Base-by-base conservation (phyloP, 1,140 invertebrate genomes). In the Eupristina koningsbergeri region DNA sequence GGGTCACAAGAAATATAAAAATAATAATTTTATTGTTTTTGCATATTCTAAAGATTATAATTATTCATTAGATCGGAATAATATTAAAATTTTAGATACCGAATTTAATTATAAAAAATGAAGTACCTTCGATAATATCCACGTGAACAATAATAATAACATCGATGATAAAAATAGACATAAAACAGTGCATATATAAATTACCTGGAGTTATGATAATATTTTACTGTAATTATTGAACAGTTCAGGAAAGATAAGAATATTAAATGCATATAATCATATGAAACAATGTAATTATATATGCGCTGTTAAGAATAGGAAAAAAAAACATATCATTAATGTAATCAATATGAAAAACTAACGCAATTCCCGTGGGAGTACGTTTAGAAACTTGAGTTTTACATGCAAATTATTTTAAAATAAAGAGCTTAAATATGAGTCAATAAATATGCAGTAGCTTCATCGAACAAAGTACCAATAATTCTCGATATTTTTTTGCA, bases 381-480 rank as follows among this genome's bases (percentile, higher is more conserved):
- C 50, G 41, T 63, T n/a, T 39, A 69, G 29, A n/a, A 36, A 58
- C 26, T 26, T 31, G 17, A 58, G 74, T 67, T 76, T 39, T 61
- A 83, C 63, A 78, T 83, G 79, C 50, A 83, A 71, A 78, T 83
- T 83, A 83, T 83, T 83, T 83, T 83, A 83, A 78, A 83, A 47
- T 73, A 75, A 83, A 83, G 75, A 73, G 64, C 71, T 83, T 63
- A 78, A 67, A 83, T 61, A 64, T 83, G 64, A 75, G 75, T 83
- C 74, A 75, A 78, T 71, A 75, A 26, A 53, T 41, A 47, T 7
- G 61, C 47, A 50, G 41, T 41, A 50, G 81, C 41, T 1, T 29
- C 15, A 45, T 36, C 36, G 31, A 45, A 78, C 34, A 83, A 83
- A 78, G 50, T 61, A 73, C 64, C 75, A 69, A 78, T 83, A 78